Percentiles rank a stretch among this genome's conserved stretches.
Conservation (phyloP, 2,888 invertebrate genomes). For the Danaus chrysippus region DNA sequence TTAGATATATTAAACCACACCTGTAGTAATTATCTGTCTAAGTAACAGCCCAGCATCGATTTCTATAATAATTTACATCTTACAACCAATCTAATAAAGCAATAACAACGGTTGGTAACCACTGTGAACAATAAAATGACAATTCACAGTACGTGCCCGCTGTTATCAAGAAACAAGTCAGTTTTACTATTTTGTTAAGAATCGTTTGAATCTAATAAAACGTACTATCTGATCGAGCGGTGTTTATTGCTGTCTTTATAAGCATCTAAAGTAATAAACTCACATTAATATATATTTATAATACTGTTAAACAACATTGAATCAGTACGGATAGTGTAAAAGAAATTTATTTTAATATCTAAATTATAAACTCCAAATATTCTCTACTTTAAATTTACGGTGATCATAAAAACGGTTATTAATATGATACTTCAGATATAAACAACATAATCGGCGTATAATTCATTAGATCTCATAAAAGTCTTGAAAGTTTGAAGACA, state of each 20-base stretch:
- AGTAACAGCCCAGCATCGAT: constrained; percentile 14
- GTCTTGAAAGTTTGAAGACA: constrained; percentile 27
- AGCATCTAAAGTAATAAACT: too few species aligned
- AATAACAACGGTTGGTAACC: neutral
- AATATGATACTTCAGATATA: constrained; percentile 1
- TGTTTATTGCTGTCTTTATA: too few species aligned
- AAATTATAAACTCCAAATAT: too few species aligned
- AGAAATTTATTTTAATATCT: too few species aligned
- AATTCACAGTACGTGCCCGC: neutral
- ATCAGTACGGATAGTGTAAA: too few species aligned
- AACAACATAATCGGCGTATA: neutral
- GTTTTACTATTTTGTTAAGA: too few species aligned
- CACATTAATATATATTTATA: too few species aligned
- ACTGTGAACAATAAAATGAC: neutral
- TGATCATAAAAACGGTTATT: constrained; percentile 2
- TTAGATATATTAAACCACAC: constrained; percentile 30
- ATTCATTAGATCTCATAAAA: constrained; percentile 13
- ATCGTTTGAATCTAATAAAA: too few species aligned
- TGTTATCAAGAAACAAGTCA: too few species aligned
- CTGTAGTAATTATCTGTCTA: constrained; percentile 25
- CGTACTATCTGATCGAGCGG: too few species aligned
- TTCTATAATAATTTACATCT: constrained; percentile 19
- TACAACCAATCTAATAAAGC: neutral
- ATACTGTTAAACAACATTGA: too few species aligned
- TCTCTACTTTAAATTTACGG: too few species aligned